Conservation (phyloP, 2,113 vertebrate species). For the Urocolius indicus region DNA sequence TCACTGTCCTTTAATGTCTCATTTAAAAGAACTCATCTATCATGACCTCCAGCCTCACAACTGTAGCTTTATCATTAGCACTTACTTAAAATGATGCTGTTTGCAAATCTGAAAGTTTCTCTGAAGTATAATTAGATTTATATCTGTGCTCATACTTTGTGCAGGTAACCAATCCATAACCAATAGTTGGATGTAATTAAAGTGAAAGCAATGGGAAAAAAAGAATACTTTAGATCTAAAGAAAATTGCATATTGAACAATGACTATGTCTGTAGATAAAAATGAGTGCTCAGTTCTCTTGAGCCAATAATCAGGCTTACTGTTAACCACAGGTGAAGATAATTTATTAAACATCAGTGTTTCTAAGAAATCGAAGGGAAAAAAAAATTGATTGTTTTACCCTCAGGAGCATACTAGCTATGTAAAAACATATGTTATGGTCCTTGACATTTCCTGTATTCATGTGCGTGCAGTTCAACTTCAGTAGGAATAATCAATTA, state of each 20-base stretch:
- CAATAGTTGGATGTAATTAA: neutral
- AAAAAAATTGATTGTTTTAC: neutral
- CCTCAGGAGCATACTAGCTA: neutral
- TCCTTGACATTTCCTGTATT: neutral
- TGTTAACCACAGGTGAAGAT: neutral
- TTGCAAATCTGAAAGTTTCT: neutral
- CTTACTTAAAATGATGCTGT: neutral
- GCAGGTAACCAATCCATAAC: neutral
- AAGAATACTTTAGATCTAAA: neutral
- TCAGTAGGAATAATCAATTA: neutral
- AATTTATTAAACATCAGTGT: neutral
- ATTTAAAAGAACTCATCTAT: neutral
- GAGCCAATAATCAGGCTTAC: neutral
- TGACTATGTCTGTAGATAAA: neutral
- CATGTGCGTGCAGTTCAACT: neutral
- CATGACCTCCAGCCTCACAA: neutral
- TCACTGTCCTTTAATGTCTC: neutral
- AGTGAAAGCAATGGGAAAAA: neutral
- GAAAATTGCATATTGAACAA: neutral
- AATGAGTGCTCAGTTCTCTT: neutral
- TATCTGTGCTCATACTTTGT: neutral
- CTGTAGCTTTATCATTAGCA: neutral
- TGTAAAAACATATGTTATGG: neutral
- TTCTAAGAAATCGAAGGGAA: neutral
- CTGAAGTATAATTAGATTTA: neutral